Percentiles rank a stretch among this genome's conserved stretches.
Evolutionary conservation across 2,888 invertebrate species (phyloP).

Genomic region (Stramonita haemastoma): DNA sequence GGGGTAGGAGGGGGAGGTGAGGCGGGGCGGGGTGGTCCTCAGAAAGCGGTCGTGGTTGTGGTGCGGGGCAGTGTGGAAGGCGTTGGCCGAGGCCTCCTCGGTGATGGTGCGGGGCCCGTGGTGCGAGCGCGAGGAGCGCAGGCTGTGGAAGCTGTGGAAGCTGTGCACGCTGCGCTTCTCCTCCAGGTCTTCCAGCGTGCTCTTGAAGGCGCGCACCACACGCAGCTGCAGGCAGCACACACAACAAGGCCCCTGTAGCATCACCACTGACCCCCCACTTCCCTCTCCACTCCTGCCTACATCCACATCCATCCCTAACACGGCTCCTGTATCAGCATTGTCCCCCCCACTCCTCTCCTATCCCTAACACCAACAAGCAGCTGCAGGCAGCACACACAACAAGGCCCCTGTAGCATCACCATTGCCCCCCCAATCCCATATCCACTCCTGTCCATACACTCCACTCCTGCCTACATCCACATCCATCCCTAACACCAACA

Average conservation of each 20-base stretch:
- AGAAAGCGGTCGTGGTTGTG: constrained; percentile 60
- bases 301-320: background rate
- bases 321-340: background rate
- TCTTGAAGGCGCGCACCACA: constrained; percentile 83
- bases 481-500: background rate
- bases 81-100: constrained; percentile 57
- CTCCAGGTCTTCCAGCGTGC: constrained; percentile 96
- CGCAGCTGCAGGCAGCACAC: constrained; percentile 76
- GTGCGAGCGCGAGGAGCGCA: constrained; percentile 81
- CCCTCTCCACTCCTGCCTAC: too few relatives aligned
- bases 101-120: constrained; percentile 80
- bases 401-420: background rate
- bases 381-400: constrained; percentile 44
- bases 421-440: too few relatives aligned
- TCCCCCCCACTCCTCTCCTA: background rate
- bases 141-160: constrained; percentile 77
- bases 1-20: constrained; percentile 45
- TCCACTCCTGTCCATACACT: background rate
- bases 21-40: constrained; percentile 61
- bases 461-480: too few relatives aligned
- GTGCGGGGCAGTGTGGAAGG: background rate
- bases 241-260: constrained; percentile 3
- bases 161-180: constrained; percentile 93
- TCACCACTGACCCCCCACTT: background rate
- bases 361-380: constrained; percentile 82